Conservation (phyloP, 2,888 invertebrate genomes). For the Nephrotoma guestfalica region DNA sequence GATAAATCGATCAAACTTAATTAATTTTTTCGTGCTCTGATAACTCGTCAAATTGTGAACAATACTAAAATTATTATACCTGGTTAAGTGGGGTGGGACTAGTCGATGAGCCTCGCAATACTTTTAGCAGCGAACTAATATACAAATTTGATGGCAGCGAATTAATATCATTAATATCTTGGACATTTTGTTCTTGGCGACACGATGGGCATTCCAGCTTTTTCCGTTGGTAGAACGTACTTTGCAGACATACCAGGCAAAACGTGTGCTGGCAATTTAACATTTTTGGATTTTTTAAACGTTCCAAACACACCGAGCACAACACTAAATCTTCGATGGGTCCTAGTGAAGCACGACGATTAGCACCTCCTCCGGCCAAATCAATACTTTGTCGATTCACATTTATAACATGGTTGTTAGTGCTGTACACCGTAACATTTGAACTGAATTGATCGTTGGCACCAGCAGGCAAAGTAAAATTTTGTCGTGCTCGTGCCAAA, state of each 20-base stretch:
- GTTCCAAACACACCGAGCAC: constrained; percentile 43
- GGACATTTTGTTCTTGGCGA: constrained; percentile 24
- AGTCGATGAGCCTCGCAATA: constrained; percentile 26
- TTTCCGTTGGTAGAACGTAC: background rate
- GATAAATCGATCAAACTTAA: background rate
- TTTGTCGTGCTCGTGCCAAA: background rate
- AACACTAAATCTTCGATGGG: constrained; percentile 44
- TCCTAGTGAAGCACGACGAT: constrained; percentile 18
- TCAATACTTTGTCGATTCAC: background rate
- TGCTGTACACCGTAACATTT: background rate
- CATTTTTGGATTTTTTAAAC: constrained; percentile 43
- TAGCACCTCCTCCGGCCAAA: background rate
- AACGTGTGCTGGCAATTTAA: constrained; percentile 53
- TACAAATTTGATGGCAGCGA: constrained; percentile 54
- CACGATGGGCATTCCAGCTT: constrained; percentile 41
- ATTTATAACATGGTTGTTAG: background rate
- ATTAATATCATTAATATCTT: constrained; percentile 34
- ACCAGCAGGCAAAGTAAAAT: background rate
- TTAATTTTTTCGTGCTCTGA: background rate
- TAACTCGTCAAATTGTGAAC: background rate
- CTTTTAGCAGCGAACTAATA: constrained; percentile 43
- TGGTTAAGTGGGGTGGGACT: background rate
- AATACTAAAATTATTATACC: background rate
- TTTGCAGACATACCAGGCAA: constrained; percentile 36
- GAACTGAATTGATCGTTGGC: background rate